These are phyloP conservation scores for Plebejus anna DNA, from an alignment of 2,888 invertebrate genomes.

Conservation along the genomic window DNA sequence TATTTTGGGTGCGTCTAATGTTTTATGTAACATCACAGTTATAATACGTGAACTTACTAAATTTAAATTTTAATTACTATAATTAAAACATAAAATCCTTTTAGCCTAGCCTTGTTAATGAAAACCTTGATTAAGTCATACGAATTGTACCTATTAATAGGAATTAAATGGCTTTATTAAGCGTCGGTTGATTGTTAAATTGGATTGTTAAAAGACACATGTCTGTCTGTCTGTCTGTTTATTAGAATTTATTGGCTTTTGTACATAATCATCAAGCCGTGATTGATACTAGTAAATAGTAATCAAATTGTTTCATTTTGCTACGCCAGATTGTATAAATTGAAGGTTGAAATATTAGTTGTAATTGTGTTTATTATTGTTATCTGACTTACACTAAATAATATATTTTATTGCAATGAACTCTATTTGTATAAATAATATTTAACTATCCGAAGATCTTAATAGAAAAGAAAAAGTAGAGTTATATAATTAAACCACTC, in stretches of 20 bases:
- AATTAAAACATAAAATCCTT: slow-evolving; percentile 8
- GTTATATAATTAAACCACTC: too few species aligned
- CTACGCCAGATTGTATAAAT: not conserved
- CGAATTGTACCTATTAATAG: not conserved
- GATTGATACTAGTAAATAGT: not conserved
- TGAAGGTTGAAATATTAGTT: too few species aligned
- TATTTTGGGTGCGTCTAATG: not conserved
- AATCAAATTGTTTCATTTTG: not conserved
- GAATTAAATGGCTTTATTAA: slow-evolving; percentile 8
- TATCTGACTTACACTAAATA: too few species aligned
- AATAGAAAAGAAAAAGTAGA: too few species aligned
- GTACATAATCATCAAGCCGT: not conserved
- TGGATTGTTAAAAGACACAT: not conserved
- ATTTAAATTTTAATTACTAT: not conserved
- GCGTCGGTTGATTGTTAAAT: not conserved
- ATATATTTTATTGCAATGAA: too few species aligned
- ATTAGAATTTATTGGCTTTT: not conserved
- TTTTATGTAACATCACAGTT: not conserved
- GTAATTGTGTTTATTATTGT: too few species aligned
- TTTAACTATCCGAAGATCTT: too few species aligned
- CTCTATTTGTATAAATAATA: too few species aligned
- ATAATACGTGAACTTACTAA: not conserved
- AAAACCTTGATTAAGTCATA: slow-evolving; percentile 5
- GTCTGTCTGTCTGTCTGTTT: not conserved
- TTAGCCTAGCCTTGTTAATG: not conserved